Evolutionary conservation across 2,113 vertebrate genomes (phyloP).

Genomic region (Anguilla rostrata): DNA sequence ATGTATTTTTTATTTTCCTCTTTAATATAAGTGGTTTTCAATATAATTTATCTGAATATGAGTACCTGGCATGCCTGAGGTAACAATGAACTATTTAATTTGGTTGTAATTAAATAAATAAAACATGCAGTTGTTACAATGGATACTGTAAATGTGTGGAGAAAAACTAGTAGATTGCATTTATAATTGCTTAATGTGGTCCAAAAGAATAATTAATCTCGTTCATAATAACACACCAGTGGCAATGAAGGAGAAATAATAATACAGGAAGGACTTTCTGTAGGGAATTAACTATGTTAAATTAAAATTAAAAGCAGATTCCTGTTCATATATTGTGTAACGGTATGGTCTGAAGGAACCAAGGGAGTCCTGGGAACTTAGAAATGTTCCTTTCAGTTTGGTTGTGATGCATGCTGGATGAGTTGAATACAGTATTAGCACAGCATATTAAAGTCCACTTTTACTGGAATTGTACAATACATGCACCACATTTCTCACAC

Average conservation of each 20-base stretch:
- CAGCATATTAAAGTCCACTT: background rate
- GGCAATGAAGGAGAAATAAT: slow-evolving; percentile 33
- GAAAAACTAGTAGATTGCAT: slow-evolving; percentile 16
- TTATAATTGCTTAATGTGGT: slow-evolving; percentile 45
- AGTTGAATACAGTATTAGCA: background rate
- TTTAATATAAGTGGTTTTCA: background rate
- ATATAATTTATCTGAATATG: background rate
- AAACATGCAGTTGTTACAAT: slow-evolving; percentile 36
- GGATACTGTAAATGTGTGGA: slow-evolving; percentile 30
- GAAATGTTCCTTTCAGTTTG: background rate
- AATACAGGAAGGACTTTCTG: slow-evolving; percentile 26
- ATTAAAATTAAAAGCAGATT: slow-evolving; percentile 20
- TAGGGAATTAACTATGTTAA: slow-evolving; percentile 35
- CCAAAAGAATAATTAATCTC: slow-evolving; percentile 47
- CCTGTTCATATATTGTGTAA: slow-evolving; percentile 18
- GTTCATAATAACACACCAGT: slow-evolving; percentile 37
- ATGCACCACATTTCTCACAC: too few species aligned
- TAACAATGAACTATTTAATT: slow-evolving; percentile 19
- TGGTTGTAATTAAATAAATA: slow-evolving; percentile 37
- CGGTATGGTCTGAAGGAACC: slow-evolving; percentile 9
- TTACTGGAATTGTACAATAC: background rate
- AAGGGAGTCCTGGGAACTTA: too few species aligned
- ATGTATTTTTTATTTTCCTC: background rate
- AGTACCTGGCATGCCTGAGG: slow-evolving; percentile 18
- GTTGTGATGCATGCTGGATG: background rate